Percentiles rank a stretch among this genome's conserved stretches.
phyloP scores from a whole-genome alignment of 2,888 invertebrate genomes.

The Endotricha flammealis region DNA sequence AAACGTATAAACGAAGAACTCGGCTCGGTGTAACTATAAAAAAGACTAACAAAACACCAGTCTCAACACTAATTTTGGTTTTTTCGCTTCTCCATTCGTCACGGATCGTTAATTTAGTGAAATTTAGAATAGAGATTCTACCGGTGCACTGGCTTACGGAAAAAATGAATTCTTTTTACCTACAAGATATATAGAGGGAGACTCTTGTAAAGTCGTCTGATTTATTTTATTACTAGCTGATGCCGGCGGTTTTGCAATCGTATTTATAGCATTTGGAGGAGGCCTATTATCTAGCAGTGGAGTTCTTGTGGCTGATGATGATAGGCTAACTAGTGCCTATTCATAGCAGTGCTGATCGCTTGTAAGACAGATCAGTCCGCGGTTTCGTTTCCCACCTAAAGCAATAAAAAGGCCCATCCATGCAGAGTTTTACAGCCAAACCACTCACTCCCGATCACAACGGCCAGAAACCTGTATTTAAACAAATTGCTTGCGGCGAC shows the following conservation, averaged over 20 bases:
- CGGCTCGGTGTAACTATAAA: not conserved
- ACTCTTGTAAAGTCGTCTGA: no score
- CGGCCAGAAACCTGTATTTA: not conserved
- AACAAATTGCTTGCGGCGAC: not conserved
- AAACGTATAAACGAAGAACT: not conserved
- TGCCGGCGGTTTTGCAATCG: no score
- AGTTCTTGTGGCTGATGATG: no score
- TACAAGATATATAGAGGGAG: no score
- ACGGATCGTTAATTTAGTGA: slow-evolving; percentile 8
- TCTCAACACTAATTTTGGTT: slow-evolving; percentile 3
- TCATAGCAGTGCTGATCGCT: not conserved
- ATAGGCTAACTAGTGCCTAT: no score
- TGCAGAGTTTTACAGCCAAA: not conserved
- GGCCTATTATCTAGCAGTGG: no score
- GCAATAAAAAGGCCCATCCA: no score
- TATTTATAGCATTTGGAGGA: no score
- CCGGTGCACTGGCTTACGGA: slow-evolving; percentile 2
- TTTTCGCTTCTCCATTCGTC: slow-evolving; percentile 3
- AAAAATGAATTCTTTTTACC: no score
- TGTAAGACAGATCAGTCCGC: not conserved
- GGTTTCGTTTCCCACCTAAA: not conserved
- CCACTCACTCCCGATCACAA: not conserved
- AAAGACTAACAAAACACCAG: slow-evolving; percentile 1
- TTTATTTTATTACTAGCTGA: no score
- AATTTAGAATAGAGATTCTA: slow-evolving; percentile 3